These are phyloP conservation scores for Rhabditoides inermis DNA, from an alignment of 2,888 invertebrate genomes.

Conservation along the genomic window DNA sequence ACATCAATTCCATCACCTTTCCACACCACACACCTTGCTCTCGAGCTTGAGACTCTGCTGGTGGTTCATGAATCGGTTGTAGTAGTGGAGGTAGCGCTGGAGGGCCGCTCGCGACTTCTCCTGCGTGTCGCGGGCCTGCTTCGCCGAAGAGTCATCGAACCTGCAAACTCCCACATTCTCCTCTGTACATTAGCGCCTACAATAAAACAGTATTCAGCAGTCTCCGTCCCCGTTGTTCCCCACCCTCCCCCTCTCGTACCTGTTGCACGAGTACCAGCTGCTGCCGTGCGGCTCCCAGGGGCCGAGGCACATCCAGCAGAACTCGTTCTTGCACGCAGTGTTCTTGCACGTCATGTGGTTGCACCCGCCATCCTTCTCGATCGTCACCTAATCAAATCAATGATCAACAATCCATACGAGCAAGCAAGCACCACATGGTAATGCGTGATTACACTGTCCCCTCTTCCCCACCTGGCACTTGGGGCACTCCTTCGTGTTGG, in stretches of 20 bases:
- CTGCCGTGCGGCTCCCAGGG: slow-evolving; percentile 98
- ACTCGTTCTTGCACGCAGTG: slow-evolving; percentile 91
- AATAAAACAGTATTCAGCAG: neutral
- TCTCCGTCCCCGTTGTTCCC: neutral
- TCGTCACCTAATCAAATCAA: slow-evolving; percentile 56
- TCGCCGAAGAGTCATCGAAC: slow-evolving; percentile 87
- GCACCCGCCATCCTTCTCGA: slow-evolving; percentile 80
- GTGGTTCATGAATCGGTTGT: slow-evolving; percentile 98
- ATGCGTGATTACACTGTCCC: neutral
- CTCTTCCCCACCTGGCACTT: slow-evolving; percentile 79
- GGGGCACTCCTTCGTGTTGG: slow-evolving; percentile 97
- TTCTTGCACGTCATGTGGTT: slow-evolving; percentile 99
- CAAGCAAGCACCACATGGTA: neutral
- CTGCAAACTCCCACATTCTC: slow-evolving; percentile 4
- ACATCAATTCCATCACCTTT: neutral
- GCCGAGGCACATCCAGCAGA: slow-evolving; percentile 98
- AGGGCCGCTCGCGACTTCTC: slow-evolving; percentile 78
- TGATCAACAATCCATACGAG: too few relatives aligned
- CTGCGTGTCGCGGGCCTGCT: slow-evolving; percentile 88
- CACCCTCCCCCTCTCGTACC: slow-evolving; percentile 58
- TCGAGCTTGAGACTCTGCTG: slow-evolving; percentile 97
- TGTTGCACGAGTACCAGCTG: slow-evolving; percentile 79
- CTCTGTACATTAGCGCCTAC: neutral
- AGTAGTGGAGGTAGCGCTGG: slow-evolving; percentile 93
- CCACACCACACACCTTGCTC: slow-evolving; percentile 56